phyloP scores from a whole-genome alignment of 1,140 invertebrate species.

The Periplaneta americana region DNA sequence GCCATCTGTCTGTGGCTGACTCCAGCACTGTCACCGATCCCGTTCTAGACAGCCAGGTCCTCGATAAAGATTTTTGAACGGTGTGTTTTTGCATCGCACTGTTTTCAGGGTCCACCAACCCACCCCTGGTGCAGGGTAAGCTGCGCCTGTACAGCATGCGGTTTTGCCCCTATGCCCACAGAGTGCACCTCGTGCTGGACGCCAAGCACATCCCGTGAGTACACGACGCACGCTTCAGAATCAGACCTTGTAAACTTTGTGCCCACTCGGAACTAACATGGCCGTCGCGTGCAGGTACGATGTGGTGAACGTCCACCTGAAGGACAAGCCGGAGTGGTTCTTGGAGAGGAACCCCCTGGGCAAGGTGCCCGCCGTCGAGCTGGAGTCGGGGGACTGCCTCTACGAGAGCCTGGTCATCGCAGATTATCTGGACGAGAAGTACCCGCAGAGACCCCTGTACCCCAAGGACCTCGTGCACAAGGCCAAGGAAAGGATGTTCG shows the following conservation, averaged over 20 bases:
- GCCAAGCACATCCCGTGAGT: too few relatives aligned
- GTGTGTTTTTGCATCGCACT: too few relatives aligned
- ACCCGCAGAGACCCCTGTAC: conserved; percentile 58
- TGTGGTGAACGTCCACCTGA: conserved; percentile 77
- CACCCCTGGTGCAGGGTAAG: conserved; percentile 37
- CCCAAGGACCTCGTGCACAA: conserved; percentile 66
- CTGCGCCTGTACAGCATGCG: conserved; percentile 53
- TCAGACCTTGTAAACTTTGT: too few relatives aligned
- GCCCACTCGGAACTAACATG: too few relatives aligned
- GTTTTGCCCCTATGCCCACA: conserved; percentile 54
- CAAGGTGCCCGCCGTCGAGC: conserved; percentile 78
- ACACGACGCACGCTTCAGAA: background rate
- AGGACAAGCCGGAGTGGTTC: conserved; percentile 80
- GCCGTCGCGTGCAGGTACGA: conserved; percentile 62
- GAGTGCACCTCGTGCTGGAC: conserved; percentile 45
- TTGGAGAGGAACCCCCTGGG: conserved; percentile 61
- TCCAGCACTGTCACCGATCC: too few relatives aligned
- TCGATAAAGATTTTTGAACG: too few relatives aligned
- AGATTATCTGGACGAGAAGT: conserved; percentile 81
- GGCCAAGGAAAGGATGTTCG: conserved; percentile 73
- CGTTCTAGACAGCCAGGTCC: too few relatives aligned
- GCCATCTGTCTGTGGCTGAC: too few relatives aligned
- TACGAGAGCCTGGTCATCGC: conserved; percentile 77
- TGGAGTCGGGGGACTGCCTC: conserved; percentile 53
- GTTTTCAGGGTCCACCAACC: conserved; percentile 36